Evolutionary conservation across 2,113 vertebrate species (phyloP).

Genomic region (Pogona vitticeps): DNA sequence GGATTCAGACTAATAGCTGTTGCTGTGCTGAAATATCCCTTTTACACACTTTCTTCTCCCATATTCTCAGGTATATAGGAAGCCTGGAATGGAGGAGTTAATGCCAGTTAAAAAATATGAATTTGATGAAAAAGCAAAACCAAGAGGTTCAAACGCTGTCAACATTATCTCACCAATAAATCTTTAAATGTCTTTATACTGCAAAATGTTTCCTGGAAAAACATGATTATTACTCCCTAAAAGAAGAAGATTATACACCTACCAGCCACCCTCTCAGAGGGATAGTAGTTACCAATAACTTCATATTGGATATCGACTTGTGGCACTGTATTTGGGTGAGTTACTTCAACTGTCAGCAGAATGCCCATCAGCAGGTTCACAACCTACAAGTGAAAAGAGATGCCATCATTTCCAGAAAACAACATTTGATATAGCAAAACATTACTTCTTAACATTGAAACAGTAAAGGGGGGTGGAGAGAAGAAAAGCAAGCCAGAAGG

Average conservation of each 20-base stretch:
- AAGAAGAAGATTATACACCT: conserved; percentile 51
- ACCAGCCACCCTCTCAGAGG: conserved; percentile 96
- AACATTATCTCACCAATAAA: background rate
- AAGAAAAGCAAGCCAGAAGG: too few species aligned
- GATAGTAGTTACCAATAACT: conserved; percentile 96
- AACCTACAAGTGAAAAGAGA: conserved; percentile 79
- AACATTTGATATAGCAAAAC: background rate
- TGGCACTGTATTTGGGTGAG: conserved; percentile 92
- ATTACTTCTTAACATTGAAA: background rate
- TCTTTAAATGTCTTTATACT: background rate
- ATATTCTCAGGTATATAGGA: background rate
- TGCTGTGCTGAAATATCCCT: background rate
- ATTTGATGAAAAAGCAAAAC: background rate
- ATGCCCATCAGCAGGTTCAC: conserved; percentile 97
- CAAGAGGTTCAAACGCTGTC: background rate
- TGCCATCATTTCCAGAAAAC: background rate
- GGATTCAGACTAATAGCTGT: too few species aligned
- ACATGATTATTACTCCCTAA: background rate
- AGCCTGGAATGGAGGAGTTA: background rate
- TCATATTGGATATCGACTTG: conserved; percentile 95
- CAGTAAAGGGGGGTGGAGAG: background rate
- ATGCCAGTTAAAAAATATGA: background rate
- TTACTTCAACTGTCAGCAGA: conserved; percentile 94
- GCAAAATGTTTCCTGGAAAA: background rate
- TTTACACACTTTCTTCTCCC: background rate